Conservation (phyloP, 2,113 vertebrate genomes). For the Quiscalus mexicanus region DNA sequence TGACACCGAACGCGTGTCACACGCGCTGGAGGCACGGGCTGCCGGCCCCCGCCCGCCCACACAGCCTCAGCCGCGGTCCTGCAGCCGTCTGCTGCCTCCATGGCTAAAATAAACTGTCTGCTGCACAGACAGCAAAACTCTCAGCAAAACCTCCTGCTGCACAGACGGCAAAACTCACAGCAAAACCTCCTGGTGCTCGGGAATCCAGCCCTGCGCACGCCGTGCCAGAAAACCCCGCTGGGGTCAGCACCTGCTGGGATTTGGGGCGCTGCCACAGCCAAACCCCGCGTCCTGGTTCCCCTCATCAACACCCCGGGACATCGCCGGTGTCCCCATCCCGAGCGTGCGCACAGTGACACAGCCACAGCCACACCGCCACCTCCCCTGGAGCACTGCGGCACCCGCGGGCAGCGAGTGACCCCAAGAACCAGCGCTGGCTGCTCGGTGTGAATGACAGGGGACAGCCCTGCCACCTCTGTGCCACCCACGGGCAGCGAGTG, state of each 20-base stretch:
- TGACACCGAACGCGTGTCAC: constrained; percentile 64
- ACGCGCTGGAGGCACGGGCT: not conserved
- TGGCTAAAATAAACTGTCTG: constrained; percentile 12
- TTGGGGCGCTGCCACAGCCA: not conserved
- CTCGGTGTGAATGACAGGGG: too few species aligned
- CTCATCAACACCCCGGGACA: fast-evolving
- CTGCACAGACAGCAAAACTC: not conserved
- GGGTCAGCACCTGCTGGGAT: not conserved
- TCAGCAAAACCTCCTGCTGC: too few species aligned
- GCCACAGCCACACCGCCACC: fast-evolving
- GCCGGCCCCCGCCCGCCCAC: not conserved
- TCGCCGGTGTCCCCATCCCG: fast-evolving
- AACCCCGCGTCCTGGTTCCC: fast-evolving
- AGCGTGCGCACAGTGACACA: not conserved
- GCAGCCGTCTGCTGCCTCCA: not conserved
- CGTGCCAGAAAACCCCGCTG: fast-evolving
- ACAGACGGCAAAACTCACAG: too few species aligned
- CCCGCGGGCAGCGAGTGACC: fast-evolving
- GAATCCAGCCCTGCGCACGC: not conserved
- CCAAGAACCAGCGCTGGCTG: fast-evolving
- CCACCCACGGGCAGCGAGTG: fast-evolving
- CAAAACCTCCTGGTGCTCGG: too few species aligned
- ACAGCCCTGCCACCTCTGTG: fast-evolving
- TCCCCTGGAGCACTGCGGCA: fast-evolving
- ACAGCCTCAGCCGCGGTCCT: not conserved